A percentile compares a stretch with the other conserved stretches of the same genome.
phyloP scores from a whole-genome alignment of 2,888 invertebrate species.

The Leucophora obtusa region DNA sequence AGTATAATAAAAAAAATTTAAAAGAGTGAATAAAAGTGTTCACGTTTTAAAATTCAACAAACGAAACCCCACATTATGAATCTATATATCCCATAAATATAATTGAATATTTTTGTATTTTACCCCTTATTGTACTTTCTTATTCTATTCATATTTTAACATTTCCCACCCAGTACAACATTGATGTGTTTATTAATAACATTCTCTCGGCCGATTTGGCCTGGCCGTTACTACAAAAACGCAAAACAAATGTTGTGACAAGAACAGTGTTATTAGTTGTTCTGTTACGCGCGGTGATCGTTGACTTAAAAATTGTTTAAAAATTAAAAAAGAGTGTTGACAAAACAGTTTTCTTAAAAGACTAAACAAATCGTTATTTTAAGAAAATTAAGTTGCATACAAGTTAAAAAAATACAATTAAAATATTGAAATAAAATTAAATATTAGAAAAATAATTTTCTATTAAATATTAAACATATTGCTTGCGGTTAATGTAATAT shows the following conservation, averaged over 20 bases:
- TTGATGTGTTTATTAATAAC: background rate
- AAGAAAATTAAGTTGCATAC: background rate
- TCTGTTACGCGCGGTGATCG: conserved; percentile 45
- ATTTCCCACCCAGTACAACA: conserved; percentile 4
- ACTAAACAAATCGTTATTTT: background rate
- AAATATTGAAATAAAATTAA: conserved; percentile 3
- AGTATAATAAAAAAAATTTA: no score
- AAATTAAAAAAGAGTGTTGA: conserved; percentile 6
- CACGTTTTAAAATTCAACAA: no score
- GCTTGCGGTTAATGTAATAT: background rate
- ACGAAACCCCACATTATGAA: no score
- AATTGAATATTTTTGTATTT: background rate
- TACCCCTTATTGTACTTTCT: background rate
- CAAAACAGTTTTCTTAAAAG: background rate
- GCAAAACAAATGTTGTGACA: conserved; percentile 30
- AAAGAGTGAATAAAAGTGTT: no score
- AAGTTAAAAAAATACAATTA: background rate
- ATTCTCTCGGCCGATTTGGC: background rate
- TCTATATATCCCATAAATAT: no score
- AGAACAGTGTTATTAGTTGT: conserved; percentile 37
- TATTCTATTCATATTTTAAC: background rate
- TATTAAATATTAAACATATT: background rate
- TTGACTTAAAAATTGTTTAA: conserved; percentile 11
- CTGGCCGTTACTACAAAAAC: conserved; percentile 28
- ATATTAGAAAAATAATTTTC: background rate